A percentile compares a stretch with the other conserved stretches of the same genome.
Conservation (phyloP, 2,797 vertebrate genomes). For the Liasis olivaceus region DNA sequence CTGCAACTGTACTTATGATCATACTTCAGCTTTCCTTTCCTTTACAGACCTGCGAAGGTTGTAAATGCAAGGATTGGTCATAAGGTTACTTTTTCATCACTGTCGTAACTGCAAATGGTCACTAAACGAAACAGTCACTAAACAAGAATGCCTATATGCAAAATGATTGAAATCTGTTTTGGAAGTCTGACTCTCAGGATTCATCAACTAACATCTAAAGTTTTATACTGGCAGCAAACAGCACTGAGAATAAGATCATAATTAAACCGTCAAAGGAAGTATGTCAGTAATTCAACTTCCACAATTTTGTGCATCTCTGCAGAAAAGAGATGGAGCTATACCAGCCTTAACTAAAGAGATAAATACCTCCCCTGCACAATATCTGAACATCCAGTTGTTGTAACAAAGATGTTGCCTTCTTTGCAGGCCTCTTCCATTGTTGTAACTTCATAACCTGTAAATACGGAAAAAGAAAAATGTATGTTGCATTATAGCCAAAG, state of each 20-base stretch:
- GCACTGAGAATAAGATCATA: background rate
- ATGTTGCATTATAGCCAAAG: background rate
- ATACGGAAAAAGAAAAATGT: background rate
- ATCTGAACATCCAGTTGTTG: constrained; percentile 94
- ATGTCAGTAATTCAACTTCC: background rate
- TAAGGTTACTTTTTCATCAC: background rate
- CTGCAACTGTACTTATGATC: background rate
- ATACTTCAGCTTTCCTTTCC: background rate
- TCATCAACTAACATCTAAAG: background rate
- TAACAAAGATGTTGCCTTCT: constrained; percentile 98
- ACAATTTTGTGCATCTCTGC: background rate
- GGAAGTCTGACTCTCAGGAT: background rate
- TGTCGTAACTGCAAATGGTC: background rate
- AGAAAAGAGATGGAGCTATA: background rate
- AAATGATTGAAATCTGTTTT: background rate
- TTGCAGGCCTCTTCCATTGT: constrained; percentile 97
- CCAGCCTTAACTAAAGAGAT: background rate
- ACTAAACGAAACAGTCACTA: background rate
- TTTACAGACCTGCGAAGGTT: background rate
- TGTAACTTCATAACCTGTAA: constrained; percentile 93
- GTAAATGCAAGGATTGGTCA: background rate
- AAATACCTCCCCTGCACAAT: constrained; percentile 89
- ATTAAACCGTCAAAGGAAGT: background rate
- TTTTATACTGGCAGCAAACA: background rate
- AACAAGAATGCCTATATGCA: background rate